Base-by-base conservation (phyloP, 1,140 invertebrate species). In the Drosophila leontia region DNA sequence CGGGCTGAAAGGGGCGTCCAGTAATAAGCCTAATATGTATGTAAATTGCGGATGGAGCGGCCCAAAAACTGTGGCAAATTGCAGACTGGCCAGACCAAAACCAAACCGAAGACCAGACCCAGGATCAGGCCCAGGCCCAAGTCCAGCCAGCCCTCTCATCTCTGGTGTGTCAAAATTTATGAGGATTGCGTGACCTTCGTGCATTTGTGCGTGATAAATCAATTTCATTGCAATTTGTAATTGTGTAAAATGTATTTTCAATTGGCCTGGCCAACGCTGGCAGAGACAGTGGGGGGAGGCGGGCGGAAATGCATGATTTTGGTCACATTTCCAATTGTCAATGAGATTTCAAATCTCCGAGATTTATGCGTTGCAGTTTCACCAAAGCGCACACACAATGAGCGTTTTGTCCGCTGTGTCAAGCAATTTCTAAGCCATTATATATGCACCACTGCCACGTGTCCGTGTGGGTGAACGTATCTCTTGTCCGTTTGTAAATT, bases 211-310 rank as follows among this genome's bases (percentile, higher is more conserved):
- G 84, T 88, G 84, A 88, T 88, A 88, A 88, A 88, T 88, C 84
- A 88, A 88, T 88, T 88, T 78, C 84, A 87, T 87, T 87, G 84
- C 84, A 88, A 88, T 88, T 88, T 88, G 84, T 88, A 87, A 88
- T 88, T 88, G 84, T 88, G 84, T 88, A 88, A 88, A 88, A 88
- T 88, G 84, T 88, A 83, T 88, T 88, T 88, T 88, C 84, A 88
- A 88, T 88, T 88, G 86, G 77, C 60, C 45, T 51, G 57, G 34
- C 41, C 61, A 53, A 17, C 39, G 57, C 51, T 26, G 13, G 32
- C n/a, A 45, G 32, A 23, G 23, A 15, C 29, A 11, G 26, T 19
- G 29, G 39, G 19, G 56, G 41, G 12, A 6, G 26, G 41, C 37
- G 39, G 56, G 56, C 79, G 84, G 84, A 88, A 88, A 88, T 88